Evolutionary conservation across 2,113 vertebrate species (phyloP).

Genomic region (Willisornis vidua): DNA sequence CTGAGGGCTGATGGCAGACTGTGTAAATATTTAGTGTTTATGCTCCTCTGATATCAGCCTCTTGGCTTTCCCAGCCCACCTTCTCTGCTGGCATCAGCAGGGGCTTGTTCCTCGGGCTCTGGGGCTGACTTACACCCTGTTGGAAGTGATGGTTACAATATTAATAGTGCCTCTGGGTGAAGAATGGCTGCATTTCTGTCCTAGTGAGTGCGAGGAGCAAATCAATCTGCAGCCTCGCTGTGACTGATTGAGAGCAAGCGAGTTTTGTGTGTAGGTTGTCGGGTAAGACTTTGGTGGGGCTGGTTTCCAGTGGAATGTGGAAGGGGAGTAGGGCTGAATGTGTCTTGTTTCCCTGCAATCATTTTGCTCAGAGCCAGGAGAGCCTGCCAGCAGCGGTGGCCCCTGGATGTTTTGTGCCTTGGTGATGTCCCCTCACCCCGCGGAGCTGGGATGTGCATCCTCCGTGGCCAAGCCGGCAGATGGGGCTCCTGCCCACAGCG

Average conservation of each 20-base stretch:
- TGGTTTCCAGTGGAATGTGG: background rate
- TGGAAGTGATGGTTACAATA: background rate
- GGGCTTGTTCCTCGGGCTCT: background rate
- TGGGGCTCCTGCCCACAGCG: constrained; percentile 36
- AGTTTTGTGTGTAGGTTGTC: background rate
- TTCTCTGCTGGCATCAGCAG: background rate
- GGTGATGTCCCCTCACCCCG: background rate
- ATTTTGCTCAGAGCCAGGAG: accelerated
- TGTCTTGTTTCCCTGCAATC: accelerated
- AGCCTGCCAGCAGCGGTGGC: accelerated
- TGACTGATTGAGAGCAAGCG: accelerated
- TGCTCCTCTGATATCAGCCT: background rate
- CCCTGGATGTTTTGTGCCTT: background rate
- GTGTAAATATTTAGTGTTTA: constrained; percentile 27
- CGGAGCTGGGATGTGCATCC: background rate
- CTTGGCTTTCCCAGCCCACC: background rate
- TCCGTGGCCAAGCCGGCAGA: constrained; percentile 4
- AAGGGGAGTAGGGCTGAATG: background rate
- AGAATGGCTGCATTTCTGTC: background rate
- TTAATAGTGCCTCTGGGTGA: accelerated
- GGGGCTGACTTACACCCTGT: background rate
- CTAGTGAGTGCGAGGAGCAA: background rate
- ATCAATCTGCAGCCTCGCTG: accelerated
- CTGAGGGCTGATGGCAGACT: constrained; percentile 9
- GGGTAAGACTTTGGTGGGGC: background rate